Conservation (phyloP, 2,113 vertebrate genomes). For the Platysternon megacephalum region DNA sequence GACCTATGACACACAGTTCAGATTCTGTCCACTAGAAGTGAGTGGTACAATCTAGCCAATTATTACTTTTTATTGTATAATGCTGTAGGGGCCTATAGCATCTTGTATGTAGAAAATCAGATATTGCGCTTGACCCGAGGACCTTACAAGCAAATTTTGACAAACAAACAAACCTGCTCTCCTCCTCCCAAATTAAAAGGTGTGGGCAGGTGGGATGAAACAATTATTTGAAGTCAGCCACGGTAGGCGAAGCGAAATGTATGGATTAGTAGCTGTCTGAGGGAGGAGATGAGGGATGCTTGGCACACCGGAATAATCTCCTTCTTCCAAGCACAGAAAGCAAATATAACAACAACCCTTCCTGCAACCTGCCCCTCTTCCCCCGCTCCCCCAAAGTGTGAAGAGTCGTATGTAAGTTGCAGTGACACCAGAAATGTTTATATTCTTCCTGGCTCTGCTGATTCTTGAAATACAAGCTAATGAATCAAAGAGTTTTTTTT, state of each 20-base stretch:
- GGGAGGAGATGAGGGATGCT: neutral
- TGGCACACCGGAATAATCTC: neutral
- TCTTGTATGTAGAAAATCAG: neutral
- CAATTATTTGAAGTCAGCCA: neutral
- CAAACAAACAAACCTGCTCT: neutral
- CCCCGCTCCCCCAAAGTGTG: neutral
- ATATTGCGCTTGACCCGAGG: neutral
- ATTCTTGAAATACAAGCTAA: neutral
- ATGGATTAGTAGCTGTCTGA: neutral
- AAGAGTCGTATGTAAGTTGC: neutral
- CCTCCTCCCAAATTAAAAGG: neutral
- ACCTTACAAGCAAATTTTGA: neutral
- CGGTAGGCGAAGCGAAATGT: neutral
- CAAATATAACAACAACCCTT: neutral
- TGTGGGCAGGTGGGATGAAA: neutral
- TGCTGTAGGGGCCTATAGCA: neutral
- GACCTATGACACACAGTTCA: neutral
- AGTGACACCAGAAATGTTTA: constrained; percentile 13
- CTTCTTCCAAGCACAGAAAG: neutral
- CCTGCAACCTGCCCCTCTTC: neutral
- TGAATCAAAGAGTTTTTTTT: constrained; percentile 34
- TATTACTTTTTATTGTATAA: neutral
- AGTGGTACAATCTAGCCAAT: neutral
- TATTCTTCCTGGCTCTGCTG: neutral
- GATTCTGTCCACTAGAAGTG: neutral